Percentiles rank a stretch among this genome's conserved stretches.
Conservation (phyloP, 2,888 invertebrate species). For the Lampropteryx suffumata region DNA sequence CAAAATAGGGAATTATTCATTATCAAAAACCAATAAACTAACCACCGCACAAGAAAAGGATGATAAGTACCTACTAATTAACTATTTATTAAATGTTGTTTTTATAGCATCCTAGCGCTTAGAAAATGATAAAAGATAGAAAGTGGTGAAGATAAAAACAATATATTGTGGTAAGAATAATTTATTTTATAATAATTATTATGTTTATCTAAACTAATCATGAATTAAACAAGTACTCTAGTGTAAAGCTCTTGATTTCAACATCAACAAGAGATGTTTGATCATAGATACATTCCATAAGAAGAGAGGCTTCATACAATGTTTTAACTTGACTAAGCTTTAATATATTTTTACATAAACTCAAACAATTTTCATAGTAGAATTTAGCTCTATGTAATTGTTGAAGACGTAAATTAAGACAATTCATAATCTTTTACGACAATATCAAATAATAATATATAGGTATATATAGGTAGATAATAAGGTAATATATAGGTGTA, state of each 20-base stretch:
- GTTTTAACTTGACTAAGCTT: constrained; percentile 3
- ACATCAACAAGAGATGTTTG: constrained; percentile 1
- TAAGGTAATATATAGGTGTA: too few relatives aligned
- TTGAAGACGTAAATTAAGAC: constrained; percentile 1
- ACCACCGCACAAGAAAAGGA: too few relatives aligned
- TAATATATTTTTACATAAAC: background rate
- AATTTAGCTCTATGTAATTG: background rate
- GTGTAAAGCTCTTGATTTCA: background rate
- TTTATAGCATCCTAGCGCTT: too few relatives aligned
- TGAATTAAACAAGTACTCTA: constrained; percentile 1
- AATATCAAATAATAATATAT: too few relatives aligned
- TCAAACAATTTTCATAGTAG: background rate
- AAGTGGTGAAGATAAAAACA: background rate
- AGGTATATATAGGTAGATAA: too few relatives aligned
- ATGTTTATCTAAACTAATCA: background rate
- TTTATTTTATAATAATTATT: background rate
- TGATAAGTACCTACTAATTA: too few relatives aligned
- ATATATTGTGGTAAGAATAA: background rate
- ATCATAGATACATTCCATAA: background rate
- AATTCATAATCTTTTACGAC: constrained; percentile 3
- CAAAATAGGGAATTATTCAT: too few relatives aligned
- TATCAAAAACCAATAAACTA: too few relatives aligned
- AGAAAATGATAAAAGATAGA: too few relatives aligned
- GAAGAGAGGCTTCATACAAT: constrained; percentile 1
- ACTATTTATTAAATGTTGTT: too few relatives aligned